Percentiles rank a stretch among this genome's conserved stretches.
phyloP scores from a whole-genome alignment of 1,140 invertebrate species.

The Ips typographus region DNA sequence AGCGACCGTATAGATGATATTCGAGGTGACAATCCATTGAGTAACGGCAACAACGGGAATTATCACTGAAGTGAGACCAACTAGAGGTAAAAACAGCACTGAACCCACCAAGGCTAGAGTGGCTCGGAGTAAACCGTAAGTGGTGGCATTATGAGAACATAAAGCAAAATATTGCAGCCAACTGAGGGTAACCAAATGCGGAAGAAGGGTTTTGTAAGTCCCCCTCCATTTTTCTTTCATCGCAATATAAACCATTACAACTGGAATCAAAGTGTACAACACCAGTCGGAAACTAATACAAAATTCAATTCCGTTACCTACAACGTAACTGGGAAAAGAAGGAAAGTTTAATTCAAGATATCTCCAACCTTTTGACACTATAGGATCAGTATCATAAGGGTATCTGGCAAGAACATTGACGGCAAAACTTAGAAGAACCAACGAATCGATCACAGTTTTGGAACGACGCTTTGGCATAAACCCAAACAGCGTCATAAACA shows the following conservation, averaged over 20 bases:
- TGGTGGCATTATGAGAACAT: constrained; percentile 76
- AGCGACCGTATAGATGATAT: constrained; percentile 61
- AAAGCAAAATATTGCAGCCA: constrained; percentile 84
- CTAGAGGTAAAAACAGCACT: constrained; percentile 73
- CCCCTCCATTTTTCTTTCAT: constrained; percentile 73
- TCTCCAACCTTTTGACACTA: constrained; percentile 75
- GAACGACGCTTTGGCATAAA: constrained; percentile 61
- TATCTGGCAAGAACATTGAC: constrained; percentile 81
- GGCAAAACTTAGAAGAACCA: constrained; percentile 75
- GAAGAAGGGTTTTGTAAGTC: constrained; percentile 73
- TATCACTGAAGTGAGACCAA: constrained; percentile 71
- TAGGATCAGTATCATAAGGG: constrained; percentile 79
- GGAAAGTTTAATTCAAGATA: constrained; percentile 77
- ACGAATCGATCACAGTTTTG: constrained; percentile 64
- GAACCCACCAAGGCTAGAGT: constrained; percentile 75
- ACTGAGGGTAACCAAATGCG: constrained; percentile 81
- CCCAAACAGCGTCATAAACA: constrained; percentile 71
- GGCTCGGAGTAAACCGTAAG: constrained; percentile 74
- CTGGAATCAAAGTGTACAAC: constrained; percentile 74
- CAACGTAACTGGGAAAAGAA: constrained; percentile 76
- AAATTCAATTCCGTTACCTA: constrained; percentile 81
- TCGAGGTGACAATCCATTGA: constrained; percentile 68
- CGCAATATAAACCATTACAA: constrained; percentile 73
- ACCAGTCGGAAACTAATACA: constrained; percentile 75
- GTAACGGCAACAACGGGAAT: constrained; percentile 71